phyloP scores from a whole-genome alignment of 1,140 invertebrate genomes.

The Lysiphlebus fabarum region DNA sequence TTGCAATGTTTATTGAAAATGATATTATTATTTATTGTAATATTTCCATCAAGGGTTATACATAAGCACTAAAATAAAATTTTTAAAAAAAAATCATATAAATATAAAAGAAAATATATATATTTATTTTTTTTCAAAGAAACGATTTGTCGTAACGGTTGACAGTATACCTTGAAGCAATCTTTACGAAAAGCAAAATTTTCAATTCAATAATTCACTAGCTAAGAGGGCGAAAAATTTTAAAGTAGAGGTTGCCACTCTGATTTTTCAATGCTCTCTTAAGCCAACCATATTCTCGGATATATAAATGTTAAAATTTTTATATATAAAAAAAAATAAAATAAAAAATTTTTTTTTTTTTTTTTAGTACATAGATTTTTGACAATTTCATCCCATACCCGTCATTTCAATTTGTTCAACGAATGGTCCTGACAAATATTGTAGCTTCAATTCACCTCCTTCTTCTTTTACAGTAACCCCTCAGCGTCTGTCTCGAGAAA shows the following conservation, averaged over 20 bases:
- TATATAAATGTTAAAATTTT: constrained; percentile 1
- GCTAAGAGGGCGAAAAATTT: constrained; percentile 9
- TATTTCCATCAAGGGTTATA: too few species aligned
- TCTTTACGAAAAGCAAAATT: constrained; percentile 11
- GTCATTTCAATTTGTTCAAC: constrained; percentile 42
- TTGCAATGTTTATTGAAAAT: too few species aligned
- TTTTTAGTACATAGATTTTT: constrained; percentile 7
- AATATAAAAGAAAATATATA: too few species aligned
- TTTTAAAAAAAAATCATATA: too few species aligned
- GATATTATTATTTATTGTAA: too few species aligned
- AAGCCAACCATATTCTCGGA: neutral
- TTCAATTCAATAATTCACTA: constrained; percentile 19
- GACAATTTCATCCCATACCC: constrained; percentile 36
- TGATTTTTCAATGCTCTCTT: constrained; percentile 19
- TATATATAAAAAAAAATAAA: neutral
- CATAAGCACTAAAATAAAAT: too few species aligned
- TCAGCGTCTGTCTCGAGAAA: constrained; percentile 28
- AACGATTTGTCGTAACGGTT: constrained; percentile 12
- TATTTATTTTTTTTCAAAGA: neutral
- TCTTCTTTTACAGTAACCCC: constrained; percentile 13
- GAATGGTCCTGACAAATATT: constrained; percentile 41
- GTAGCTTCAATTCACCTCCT: constrained; percentile 26
- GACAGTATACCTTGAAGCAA: constrained; percentile 6
- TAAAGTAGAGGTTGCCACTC: constrained; percentile 17
- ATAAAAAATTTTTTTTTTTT: neutral